Percentiles rank a stretch among this genome's conserved stretches.
Evolutionary conservation across 1,140 invertebrate species (phyloP).

Genomic region (Pseudachorutes palmiensis): DNA sequence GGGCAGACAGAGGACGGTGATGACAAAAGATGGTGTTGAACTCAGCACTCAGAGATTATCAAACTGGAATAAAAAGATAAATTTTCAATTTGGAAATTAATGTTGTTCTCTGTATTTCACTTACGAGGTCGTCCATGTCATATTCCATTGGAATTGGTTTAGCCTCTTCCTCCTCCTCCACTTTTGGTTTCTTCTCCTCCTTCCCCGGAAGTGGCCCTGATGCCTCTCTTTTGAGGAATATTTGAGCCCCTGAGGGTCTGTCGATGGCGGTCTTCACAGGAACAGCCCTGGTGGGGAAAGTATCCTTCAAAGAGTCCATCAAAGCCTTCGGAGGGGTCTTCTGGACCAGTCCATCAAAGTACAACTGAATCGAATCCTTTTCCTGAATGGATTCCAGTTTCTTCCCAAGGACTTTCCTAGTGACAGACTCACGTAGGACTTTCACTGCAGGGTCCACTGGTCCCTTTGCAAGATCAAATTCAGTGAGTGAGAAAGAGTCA

Average conservation of each 20-base stretch:
- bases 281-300: constrained; percentile 12
- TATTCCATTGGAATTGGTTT: not conserved
- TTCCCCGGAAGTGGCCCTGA: not conserved
- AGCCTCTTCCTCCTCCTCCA: constrained; percentile 12
- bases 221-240: constrained; percentile 25
- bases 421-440: constrained; percentile 6
- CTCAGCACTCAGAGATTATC: too few species aligned
- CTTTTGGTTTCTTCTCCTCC: constrained; percentile 21
- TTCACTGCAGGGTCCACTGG: constrained; percentile 21
- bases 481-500: not conserved
- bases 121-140: constrained; percentile 16
- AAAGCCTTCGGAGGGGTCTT: not conserved
- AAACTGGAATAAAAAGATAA: too few species aligned
- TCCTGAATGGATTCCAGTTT: not conserved
- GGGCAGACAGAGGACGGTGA: too few species aligned
- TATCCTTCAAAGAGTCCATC: not conserved
- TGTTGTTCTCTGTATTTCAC: too few species aligned
- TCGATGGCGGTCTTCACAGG: constrained; percentile 15
- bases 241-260: constrained; percentile 24
- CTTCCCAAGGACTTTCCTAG: constrained; percentile 24
- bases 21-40: too few species aligned
- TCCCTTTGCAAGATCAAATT: constrained; percentile 13
- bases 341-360: constrained; percentile 11
- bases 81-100: too few species aligned
- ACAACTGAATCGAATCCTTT: constrained; percentile 17